A percentile compares a stretch with the other conserved stretches of the same genome.
Conservation (phyloP, 2,888 invertebrate genomes). For the Malthinus flaveolus region DNA sequence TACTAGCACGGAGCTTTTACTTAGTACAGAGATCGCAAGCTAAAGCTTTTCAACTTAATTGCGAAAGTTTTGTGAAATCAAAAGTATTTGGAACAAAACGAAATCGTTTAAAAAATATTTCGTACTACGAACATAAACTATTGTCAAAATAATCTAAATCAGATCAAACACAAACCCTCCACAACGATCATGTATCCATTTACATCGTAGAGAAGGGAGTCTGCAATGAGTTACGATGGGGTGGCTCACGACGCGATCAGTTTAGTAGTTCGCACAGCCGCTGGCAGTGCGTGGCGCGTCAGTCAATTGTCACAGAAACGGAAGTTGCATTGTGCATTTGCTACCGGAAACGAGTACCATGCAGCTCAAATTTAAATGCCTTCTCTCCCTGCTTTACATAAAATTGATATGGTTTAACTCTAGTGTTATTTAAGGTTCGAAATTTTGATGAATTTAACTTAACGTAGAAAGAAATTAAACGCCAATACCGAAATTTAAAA, state of each 20-base stretch:
- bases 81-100: too few species aligned
- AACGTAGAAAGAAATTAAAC: too few species aligned
- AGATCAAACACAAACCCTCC: conserved; percentile 39
- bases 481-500: too few species aligned
- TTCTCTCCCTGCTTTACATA: conserved; percentile 25
- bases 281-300: conserved; percentile 52
- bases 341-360: conserved; percentile 54
- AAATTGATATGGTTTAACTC: conserved; percentile 8
- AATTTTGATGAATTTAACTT: too few species aligned
- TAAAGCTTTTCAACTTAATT: too few species aligned
- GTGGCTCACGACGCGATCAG: conserved; percentile 32
- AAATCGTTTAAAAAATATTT: too few species aligned
- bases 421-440: too few species aligned
- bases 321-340: conserved; percentile 52
- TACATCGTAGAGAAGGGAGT: conserved; percentile 25
- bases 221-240: conserved; percentile 26
- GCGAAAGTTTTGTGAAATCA: too few species aligned
- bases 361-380: conserved; percentile 45
- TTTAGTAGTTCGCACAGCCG: conserved; percentile 39
- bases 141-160: conserved; percentile 41
- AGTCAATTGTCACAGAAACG: conserved; percentile 50
- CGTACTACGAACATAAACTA: conserved; percentile 6
- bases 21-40: too few species aligned
- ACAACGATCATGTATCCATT: conserved; percentile 40
- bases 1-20: too few species aligned